A percentile compares a stretch with the other conserved stretches of the same genome.
phyloP scores from a whole-genome alignment of 2,888 invertebrate species.

The Urechis unicinctus region DNA sequence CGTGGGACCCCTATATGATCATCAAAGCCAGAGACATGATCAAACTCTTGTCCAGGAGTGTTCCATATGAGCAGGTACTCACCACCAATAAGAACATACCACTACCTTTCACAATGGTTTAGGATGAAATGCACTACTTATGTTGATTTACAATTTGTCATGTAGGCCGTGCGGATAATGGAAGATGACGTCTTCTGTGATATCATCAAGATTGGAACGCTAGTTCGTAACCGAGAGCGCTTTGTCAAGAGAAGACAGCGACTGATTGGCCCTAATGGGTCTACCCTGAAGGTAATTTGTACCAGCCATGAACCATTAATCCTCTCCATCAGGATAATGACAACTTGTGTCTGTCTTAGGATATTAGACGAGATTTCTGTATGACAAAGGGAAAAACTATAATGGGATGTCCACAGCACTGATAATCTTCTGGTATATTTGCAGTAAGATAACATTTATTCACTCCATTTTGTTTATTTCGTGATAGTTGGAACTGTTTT shows the following conservation, averaged over 20 bases:
- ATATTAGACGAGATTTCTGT: too few relatives aligned
- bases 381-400: too few relatives aligned
- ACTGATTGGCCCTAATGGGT: conserved; percentile 94
- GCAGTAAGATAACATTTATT: too few relatives aligned
- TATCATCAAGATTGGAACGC: conserved; percentile 89
- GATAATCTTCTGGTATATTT: too few relatives aligned
- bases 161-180: conserved; percentile 51
- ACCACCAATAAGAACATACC: not conserved
- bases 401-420: too few relatives aligned
- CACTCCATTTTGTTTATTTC: too few relatives aligned
- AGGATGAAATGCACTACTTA: too few relatives aligned
- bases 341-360: not conserved
- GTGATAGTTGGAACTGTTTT: too few relatives aligned
- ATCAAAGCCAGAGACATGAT: conserved; percentile 94
- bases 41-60: conserved; percentile 87
- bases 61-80: conserved; percentile 88
- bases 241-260: conserved; percentile 92
- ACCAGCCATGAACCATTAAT: not conserved
- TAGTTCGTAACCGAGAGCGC: conserved; percentile 79
- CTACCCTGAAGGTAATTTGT: conserved; percentile 76
- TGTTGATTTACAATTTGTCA: not conserved
- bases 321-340: not conserved
- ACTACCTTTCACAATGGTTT: not conserved
- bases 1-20: conserved; percentile 97
- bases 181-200: conserved; percentile 90